Evolutionary conservation across 2,888 invertebrate genomes (phyloP).

Genomic region (Lasioglossum lativentre): DNA sequence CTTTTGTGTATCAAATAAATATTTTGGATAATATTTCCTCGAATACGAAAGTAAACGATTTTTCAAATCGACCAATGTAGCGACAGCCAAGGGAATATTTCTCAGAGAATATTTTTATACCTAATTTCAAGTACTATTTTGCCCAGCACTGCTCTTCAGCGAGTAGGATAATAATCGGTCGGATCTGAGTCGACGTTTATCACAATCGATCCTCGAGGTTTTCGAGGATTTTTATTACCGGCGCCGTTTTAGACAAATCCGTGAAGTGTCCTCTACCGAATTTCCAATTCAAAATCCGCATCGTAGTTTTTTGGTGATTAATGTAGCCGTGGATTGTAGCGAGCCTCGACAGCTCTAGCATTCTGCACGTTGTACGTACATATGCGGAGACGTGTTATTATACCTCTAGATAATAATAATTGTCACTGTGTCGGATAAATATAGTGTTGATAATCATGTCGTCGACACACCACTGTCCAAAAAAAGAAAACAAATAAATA

Average conservation of each 20-base stretch:
- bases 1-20: not conserved
- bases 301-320: conserved; percentile 46
- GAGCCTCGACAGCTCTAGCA: conserved; percentile 36
- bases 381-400: conserved; percentile 29
- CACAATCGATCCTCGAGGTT: not conserved
- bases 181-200: not conserved
- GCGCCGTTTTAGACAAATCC: conserved; percentile 20
- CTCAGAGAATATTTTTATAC: not conserved
- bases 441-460: conserved; percentile 51
- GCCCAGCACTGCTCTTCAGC: not conserved
- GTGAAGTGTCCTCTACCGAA: conserved; percentile 11
- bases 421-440: conserved; percentile 48
- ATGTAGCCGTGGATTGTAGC: conserved; percentile 46
- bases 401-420: conserved; percentile 56
- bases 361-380: conserved; percentile 25
- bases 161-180: not conserved
- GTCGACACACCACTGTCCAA: conserved; percentile 44
- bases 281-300: conserved; percentile 34
- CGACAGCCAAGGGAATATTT: not conserved
- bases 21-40: not conserved
- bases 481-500: conserved; percentile 46
- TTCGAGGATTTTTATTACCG: conserved; percentile 25
- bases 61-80: not conserved
- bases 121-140: not conserved
- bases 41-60: not conserved